Conservation (phyloP, 1,140 invertebrate genomes). For the Bombyx mandarina region DNA sequence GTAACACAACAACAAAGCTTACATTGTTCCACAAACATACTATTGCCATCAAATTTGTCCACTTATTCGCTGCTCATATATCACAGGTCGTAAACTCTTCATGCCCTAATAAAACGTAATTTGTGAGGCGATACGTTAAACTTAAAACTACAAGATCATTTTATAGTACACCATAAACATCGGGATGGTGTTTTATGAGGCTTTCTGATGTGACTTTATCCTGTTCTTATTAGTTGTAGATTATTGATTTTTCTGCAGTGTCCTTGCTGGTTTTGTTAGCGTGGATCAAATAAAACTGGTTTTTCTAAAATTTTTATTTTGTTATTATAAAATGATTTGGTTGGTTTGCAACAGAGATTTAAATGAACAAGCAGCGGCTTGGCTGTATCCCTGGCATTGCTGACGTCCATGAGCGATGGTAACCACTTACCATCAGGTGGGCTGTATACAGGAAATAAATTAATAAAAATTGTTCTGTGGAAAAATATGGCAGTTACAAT, state of each 20-base stretch:
- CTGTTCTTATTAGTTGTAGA: conserved; percentile 18
- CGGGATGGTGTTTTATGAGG: conserved; percentile 39
- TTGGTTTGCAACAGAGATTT: no score
- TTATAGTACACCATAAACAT: conserved; percentile 49
- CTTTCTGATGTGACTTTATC: conserved; percentile 41
- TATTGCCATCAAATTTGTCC: conserved; percentile 15
- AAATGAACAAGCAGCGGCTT: no score
- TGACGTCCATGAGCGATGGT: no score
- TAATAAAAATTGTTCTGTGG: no score
- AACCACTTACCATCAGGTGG: no score
- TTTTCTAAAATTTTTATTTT: neutral
- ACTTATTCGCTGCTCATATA: conserved; percentile 23
- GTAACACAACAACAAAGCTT: no score
- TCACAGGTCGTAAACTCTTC: conserved; percentile 41
- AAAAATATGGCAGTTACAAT: no score
- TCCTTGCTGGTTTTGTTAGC: conserved; percentile 14
- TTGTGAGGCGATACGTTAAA: conserved; percentile 45
- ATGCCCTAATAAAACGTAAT: conserved; percentile 57
- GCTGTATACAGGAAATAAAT: no score
- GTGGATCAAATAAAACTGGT: neutral
- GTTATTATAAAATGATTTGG: no score
- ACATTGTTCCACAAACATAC: no score
- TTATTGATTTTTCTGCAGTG: conserved; percentile 13
- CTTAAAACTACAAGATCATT: conserved; percentile 54
- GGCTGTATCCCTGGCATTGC: no score